Conservation (phyloP, 2,888 invertebrate genomes). For the Choristoneura rosaceana region DNA sequence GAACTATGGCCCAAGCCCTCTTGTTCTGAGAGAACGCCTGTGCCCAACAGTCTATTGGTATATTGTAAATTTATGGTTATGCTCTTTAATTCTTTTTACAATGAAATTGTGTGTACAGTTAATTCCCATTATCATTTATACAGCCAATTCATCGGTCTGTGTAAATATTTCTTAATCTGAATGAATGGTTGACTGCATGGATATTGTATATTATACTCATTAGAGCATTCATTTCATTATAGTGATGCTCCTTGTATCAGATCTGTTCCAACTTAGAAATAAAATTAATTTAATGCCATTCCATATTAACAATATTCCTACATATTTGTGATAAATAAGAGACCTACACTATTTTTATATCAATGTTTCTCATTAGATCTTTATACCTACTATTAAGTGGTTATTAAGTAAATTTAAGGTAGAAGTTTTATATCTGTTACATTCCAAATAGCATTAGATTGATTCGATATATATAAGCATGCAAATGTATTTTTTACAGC, state of each 20-base stretch:
- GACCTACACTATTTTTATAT: constrained; percentile 45
- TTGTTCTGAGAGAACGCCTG: no score
- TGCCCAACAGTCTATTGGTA: no score
- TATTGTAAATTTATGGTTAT: no score
- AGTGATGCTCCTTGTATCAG: not conserved
- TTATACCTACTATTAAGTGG: constrained; percentile 20
- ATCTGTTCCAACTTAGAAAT: not conserved
- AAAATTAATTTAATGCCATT: constrained; percentile 15
- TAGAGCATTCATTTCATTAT: not conserved
- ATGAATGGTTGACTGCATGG: not conserved
- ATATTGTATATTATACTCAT: not conserved
- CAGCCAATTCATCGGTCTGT: not conserved
- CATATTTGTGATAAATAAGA: constrained; percentile 47
- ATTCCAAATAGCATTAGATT: constrained; percentile 9
- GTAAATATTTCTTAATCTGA: not conserved
- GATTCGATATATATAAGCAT: not conserved
- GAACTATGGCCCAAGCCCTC: no score
- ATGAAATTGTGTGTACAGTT: not conserved
- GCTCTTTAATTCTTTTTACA: not conserved
- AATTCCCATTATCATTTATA: not conserved
- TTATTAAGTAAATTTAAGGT: constrained; percentile 31
- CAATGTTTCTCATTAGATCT: constrained; percentile 38
- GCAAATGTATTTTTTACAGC: no score
- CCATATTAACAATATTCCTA: constrained; percentile 42
- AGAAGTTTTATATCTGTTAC: not conserved